These are phyloP conservation scores for Cynopterus brachyotis DNA, from an alignment of 2,113 vertebrate genomes.

Conservation along the genomic window DNA sequence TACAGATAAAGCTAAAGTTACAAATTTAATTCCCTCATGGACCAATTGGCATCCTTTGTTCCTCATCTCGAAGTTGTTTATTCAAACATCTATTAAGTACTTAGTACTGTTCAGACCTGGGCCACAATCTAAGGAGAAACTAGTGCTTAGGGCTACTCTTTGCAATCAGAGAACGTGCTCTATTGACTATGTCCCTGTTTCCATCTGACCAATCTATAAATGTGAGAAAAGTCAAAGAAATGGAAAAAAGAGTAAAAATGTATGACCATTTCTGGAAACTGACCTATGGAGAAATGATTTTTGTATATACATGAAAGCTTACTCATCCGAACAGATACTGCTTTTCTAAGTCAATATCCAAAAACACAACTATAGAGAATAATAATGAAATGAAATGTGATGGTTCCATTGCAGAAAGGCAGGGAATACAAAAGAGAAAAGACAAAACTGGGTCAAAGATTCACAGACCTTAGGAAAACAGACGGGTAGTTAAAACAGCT, in stretches of 20 bases:
- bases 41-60: conserved; percentile 48
- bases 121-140: not conserved
- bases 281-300: not conserved
- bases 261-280: not conserved
- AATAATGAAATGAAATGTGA: not conserved
- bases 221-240: not conserved
- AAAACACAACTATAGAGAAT: not conserved
- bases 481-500: not conserved
- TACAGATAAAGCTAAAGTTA: conserved; percentile 27
- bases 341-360: not conserved
- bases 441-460: not conserved
- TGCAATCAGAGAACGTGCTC: not conserved
- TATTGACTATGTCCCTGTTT: not conserved
- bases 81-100: conserved; percentile 1
- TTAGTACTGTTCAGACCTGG: not conserved
- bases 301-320: not conserved
- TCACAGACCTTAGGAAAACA: not conserved
- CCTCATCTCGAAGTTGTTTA: not conserved
- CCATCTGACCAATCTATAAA: not conserved
- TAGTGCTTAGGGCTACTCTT: not conserved
- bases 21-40: conserved; percentile 10
- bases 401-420: not conserved
- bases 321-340: not conserved
- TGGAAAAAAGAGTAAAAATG: not conserved
- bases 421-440: not conserved